A percentile compares a stretch with the other conserved stretches of the same genome.
phyloP scores from a whole-genome alignment of 1,140 invertebrate genomes.

The Drosophila bifasciata region DNA sequence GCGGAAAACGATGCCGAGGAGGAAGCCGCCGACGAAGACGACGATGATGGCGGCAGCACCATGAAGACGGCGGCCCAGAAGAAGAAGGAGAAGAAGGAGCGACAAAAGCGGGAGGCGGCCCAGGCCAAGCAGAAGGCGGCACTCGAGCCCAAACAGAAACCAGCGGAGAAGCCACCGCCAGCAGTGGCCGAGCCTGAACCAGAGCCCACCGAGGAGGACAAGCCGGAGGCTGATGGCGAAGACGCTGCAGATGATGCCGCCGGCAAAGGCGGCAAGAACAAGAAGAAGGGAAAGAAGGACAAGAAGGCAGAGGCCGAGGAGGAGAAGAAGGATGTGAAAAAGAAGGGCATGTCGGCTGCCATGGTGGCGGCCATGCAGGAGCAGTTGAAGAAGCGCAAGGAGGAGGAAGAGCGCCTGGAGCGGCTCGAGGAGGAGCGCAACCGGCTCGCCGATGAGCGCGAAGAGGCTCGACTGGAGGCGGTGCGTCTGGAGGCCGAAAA shows the following conservation, averaged over 20 bases:
- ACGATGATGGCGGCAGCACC: conserved; percentile 86
- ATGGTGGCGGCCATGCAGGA: conserved; percentile 94
- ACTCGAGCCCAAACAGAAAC: conserved; percentile 85
- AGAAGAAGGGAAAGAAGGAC: conserved; percentile 86
- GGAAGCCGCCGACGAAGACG: conserved; percentile 77
- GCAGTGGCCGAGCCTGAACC: conserved; percentile 75
- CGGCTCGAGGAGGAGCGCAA: conserved; percentile 93
- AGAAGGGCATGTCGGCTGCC: conserved; percentile 90
- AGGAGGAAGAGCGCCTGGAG: conserved; percentile 93
- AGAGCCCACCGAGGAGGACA: conserved; percentile 84
- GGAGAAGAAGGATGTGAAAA: conserved; percentile 83
- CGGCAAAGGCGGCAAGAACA: conserved; percentile 85
- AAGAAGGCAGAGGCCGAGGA: conserved; percentile 86
- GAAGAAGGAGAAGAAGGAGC: conserved; percentile 94
- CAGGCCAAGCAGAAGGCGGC: conserved; percentile 84
- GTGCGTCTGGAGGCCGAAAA: conserved; percentile 92
- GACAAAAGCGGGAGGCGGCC: conserved; percentile 89
- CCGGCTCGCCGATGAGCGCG: conserved; percentile 89
- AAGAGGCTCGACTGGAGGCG: conserved; percentile 89
- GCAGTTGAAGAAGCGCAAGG: conserved; percentile 93
- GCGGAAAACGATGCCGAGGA: conserved; percentile 32
- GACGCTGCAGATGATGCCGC: conserved; percentile 76
- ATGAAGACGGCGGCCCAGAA: conserved; percentile 93
- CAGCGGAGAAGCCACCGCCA: conserved; percentile 55
- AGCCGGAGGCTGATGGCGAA: conserved; percentile 83